Percentiles rank a stretch among this genome's conserved stretches.
Evolutionary conservation across 2,797 vertebrate genomes (phyloP).

Genomic region (Glyptemys insculpta): DNA sequence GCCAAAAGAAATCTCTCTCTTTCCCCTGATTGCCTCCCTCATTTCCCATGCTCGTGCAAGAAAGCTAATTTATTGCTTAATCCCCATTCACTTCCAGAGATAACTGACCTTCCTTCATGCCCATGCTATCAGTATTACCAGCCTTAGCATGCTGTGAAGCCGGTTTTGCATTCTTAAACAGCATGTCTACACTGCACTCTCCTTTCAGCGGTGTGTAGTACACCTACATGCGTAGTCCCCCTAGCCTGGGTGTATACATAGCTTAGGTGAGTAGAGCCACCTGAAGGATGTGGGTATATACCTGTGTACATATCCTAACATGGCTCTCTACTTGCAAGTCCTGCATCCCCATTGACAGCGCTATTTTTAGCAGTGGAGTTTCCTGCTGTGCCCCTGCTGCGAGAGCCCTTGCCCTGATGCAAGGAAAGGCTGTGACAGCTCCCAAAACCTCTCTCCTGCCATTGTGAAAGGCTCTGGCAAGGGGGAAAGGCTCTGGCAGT

Average conservation of each 20-base stretch:
- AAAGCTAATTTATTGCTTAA: not conserved
- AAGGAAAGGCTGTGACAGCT: too few relatives aligned
- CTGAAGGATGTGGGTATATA: not conserved
- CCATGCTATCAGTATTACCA: not conserved
- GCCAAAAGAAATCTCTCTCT: not conserved
- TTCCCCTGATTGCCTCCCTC: accelerated
- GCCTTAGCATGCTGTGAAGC: accelerated
- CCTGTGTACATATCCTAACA: not conserved
- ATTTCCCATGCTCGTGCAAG: not conserved
- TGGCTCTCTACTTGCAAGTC: not conserved
- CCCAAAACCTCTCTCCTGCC: not conserved
- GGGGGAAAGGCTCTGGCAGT: too few relatives aligned
- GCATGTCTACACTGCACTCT: not conserved
- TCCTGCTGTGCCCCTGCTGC: not conserved
- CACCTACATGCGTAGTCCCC: not conserved
- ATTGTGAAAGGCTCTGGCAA: not conserved
- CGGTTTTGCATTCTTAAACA: not conserved
- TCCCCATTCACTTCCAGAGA: accelerated
- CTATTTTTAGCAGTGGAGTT: not conserved
- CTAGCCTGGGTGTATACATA: not conserved
- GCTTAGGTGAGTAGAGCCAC: not conserved
- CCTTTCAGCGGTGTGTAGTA: not conserved
- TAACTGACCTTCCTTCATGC: too few relatives aligned
- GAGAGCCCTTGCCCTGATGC: not conserved
- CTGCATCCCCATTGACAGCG: not conserved